Evolutionary conservation across 2,113 vertebrate species (phyloP).

Genomic region (Aythya baeri): DNA sequence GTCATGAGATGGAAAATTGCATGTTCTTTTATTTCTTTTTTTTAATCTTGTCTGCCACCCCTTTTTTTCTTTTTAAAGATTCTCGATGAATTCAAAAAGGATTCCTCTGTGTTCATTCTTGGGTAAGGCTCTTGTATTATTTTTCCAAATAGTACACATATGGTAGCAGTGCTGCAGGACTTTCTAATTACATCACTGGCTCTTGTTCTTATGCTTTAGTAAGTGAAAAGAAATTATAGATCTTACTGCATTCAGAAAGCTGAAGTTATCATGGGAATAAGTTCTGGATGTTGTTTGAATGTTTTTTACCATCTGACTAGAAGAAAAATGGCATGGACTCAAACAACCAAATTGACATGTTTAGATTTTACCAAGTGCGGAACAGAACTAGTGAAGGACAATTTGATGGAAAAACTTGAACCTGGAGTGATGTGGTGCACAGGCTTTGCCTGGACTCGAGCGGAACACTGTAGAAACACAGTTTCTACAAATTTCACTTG

Average conservation of each 20-base stretch:
- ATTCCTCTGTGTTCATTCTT: slow-evolving; percentile 92
- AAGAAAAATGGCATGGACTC: not conserved
- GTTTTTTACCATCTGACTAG: not conserved
- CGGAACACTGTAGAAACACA: not conserved
- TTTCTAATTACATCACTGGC: not conserved
- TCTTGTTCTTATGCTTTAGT: not conserved
- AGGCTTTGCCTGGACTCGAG: not conserved
- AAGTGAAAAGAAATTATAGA: not conserved
- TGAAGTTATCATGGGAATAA: not conserved
- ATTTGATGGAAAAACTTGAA: not conserved
- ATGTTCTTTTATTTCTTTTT: not conserved
- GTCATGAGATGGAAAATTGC: not conserved
- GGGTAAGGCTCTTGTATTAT: slow-evolving; percentile 81
- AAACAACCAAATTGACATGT: not conserved
- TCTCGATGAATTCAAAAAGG: slow-evolving; percentile 94
- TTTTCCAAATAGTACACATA: not conserved
- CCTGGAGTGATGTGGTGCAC: not conserved
- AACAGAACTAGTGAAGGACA: not conserved
- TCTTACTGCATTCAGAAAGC: not conserved
- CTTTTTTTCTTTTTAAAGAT: slow-evolving; percentile 78
- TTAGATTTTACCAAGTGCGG: not conserved
- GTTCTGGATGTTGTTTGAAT: not conserved
- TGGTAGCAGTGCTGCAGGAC: not conserved
- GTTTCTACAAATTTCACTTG: not conserved
- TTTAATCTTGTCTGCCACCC: not conserved